Evolutionary conservation across 2,888 invertebrate genomes (phyloP), one percentile per base, ranked within the genome.

Genomic region (Polydrusus cervinus): DNA sequence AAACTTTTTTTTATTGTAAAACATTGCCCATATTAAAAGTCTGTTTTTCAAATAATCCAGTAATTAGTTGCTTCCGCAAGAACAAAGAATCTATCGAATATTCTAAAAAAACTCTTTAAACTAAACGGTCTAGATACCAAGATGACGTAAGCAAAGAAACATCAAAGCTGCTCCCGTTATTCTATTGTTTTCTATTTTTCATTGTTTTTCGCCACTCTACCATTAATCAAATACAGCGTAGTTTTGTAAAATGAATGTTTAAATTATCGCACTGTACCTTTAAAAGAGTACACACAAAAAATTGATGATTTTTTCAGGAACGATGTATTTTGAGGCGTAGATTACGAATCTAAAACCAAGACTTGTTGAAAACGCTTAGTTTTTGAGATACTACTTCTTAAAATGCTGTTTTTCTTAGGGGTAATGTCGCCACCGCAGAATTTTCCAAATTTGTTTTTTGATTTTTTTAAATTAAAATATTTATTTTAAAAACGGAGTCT

Each of bases 161-260:
- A 75, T 75, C 75, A 71, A 75, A 74, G 77, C 74, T 18, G 60
- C 53, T 47, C 5, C 77, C 77, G 74, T 77, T 74, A 77, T 77
- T 77, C 77, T 55, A 74, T 77, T 77, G 75, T 78, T 75, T 75
- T 75, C 73, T 72, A 70, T 78, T 75, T 78, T 74, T 74, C 71
- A 73, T 74, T 76, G 78, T 76, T 78, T 78, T 78, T 76, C 74
- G 71, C 74, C 78, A 75, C 71, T 78, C 68, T 76, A 76, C 76
- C 76, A 76, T 76, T 74, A 75, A 78, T 78, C 76, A 74, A 55
- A 43, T 70, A 71, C 57, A 61, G 68, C 49, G 64, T 60, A 68
- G 51, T 66, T 67, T 53, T 51, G 43, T 67, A 38, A 67, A 71
- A 68, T 64, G 68, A 74, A 34, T 62, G 71, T 55, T 71, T 49